Percentiles rank a stretch among this genome's conserved stretches.
Evolutionary conservation across 1,140 invertebrate species (phyloP).

Genomic region (Pseudomyrmex concolor): DNA sequence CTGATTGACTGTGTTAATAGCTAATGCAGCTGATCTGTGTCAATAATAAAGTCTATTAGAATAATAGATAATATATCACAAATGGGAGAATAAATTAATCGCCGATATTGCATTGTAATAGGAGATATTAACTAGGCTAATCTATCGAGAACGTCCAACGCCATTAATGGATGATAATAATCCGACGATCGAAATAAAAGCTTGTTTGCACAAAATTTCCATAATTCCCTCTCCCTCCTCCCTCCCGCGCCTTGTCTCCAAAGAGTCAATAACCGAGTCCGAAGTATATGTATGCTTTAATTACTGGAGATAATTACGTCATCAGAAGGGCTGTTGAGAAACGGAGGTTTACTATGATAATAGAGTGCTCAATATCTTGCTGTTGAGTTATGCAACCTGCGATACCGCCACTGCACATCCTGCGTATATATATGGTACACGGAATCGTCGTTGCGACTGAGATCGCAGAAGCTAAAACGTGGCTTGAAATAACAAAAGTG

Average conservation of each 20-base stretch:
- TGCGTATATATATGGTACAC: slow-evolving; percentile 21
- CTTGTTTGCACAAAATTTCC: slow-evolving; percentile 62
- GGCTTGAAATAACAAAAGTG: not conserved
- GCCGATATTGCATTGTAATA: not conserved
- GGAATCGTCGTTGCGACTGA: not conserved
- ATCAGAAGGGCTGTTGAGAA: slow-evolving; percentile 65
- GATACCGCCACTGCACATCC: slow-evolving; percentile 28
- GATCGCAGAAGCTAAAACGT: not conserved
- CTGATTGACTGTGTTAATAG: not conserved
- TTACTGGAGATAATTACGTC: slow-evolving; percentile 75
- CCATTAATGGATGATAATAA: slow-evolving; percentile 26
- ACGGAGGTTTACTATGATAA: slow-evolving; percentile 74
- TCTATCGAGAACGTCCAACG: not conserved
- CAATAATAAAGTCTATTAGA: slow-evolving; percentile 29
- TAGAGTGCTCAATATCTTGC: slow-evolving; percentile 71
- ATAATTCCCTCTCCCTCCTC: slow-evolving; percentile 57
- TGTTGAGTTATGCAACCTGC: slow-evolving; percentile 63
- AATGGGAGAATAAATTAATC: not conserved
- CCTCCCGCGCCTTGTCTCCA: slow-evolving; percentile 47
- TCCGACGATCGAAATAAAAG: slow-evolving; percentile 36
- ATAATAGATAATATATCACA: slow-evolving; percentile 1
- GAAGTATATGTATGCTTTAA: slow-evolving; percentile 72
- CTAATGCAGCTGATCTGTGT: not conserved
- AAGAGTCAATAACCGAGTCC: slow-evolving; percentile 67
- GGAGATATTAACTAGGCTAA: slow-evolving; percentile 8